Evolutionary conservation across 2,113 vertebrate genomes (phyloP), one percentile per base, ranked within the genome.

Genomic region (Tiliqua scincoides): DNA sequence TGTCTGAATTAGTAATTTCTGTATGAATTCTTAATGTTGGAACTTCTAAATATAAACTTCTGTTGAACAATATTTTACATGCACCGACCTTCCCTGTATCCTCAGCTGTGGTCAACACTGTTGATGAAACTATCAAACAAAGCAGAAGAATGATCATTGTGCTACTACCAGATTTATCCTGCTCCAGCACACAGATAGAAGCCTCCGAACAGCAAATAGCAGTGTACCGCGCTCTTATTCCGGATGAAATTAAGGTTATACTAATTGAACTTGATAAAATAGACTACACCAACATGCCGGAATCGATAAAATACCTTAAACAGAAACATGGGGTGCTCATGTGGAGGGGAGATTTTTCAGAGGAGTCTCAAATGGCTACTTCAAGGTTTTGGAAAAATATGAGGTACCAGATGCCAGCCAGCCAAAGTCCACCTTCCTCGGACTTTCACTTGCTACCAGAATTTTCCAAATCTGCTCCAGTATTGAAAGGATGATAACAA

Each of bases 301-400:
- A 97, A 92, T 97, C 98, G 0, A 94, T 99, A 83, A 95, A 95
- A 81, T 97, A 98, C 73, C 92, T 99, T 88, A 96, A 96, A 79
- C 96, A 92, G 87, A 98, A 96, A 70, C 96, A 98, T 48, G 98
- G 98, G 2, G 95, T 92, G 0, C 91, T 98, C 65, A 90, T 95
- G 59, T 98, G 97, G 97, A 96, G 95, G 89, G 93, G 94, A 72
- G 77, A 89, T n/a, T 83, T 93, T 25, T 88, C 71, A 43, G 90
- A 90, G 54, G 89, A 74, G 20, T 43, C 89, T 1, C 91, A 92
- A 2, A 91, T 93, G 43, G 92, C 92, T 59, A 96, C 96, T 80
- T 93, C 95, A 84, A 95, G 67, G 72, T 98, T 98, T 91, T 99
- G 98, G 98, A 99, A 97, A 88, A 95, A 97, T 11, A 88, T 99